A percentile compares a stretch with the other conserved stretches of the same genome.
phyloP scores from a whole-genome alignment of 2,888 invertebrate species.

The Lasioglossum malachurum region DNA sequence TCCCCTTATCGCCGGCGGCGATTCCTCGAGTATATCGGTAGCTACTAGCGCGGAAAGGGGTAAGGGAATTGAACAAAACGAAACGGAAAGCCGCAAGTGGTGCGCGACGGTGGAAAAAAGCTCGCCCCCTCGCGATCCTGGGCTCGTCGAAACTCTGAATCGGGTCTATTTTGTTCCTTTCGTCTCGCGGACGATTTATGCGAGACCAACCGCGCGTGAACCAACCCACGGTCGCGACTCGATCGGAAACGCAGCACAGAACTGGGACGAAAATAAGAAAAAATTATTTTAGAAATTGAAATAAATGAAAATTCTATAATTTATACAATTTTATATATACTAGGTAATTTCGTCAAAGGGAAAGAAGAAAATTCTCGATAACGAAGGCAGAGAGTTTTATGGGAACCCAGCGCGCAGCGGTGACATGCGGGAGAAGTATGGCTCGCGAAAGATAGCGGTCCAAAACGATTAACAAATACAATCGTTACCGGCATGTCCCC shows the following conservation, averaged over 20 bases:
- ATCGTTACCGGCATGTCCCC: not conserved
- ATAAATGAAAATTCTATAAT: too few species aligned
- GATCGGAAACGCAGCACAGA: not conserved
- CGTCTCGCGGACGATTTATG: conserved; percentile 36
- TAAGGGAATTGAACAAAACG: not conserved
- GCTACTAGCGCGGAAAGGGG: conserved; percentile 61
- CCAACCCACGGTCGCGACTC: not conserved
- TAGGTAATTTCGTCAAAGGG: not conserved
- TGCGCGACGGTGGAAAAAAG: conserved; percentile 15
- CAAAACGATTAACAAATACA: conserved; percentile 8
- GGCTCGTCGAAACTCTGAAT: not conserved
- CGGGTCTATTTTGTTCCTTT: conserved; percentile 14
- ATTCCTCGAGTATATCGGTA: conserved; percentile 68
- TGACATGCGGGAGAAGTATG: not conserved
- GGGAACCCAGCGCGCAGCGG: not conserved
- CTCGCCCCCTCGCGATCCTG: not conserved
- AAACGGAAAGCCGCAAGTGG: conserved; percentile 55
- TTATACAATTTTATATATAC: too few species aligned
- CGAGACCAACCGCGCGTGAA: conserved; percentile 48
- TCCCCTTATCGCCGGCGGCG: conserved; percentile 50
- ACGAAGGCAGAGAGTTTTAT: not conserved
- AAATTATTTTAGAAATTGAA: too few species aligned
- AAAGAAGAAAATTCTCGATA: not conserved
- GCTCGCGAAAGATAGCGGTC: not conserved
- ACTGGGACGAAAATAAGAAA: too few species aligned